phyloP scores from a whole-genome alignment of 2,888 invertebrate species.

The Odontocerum albicorne region DNA sequence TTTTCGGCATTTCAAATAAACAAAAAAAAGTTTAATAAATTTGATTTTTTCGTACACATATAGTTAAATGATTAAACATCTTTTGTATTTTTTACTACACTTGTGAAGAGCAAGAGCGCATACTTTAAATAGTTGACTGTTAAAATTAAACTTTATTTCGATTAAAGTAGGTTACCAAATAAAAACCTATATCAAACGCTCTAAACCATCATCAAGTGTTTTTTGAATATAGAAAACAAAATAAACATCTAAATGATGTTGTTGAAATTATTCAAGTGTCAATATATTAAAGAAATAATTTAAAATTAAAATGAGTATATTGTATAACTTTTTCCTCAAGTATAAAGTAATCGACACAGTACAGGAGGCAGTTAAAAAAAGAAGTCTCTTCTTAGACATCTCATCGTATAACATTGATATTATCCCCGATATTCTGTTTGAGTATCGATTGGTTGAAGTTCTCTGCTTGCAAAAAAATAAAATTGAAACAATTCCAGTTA shows the following conservation, averaged over 20 bases:
- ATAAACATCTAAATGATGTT: background rate
- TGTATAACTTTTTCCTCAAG: conserved; percentile 69
- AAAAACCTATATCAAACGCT: background rate
- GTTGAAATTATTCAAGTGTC: conserved; percentile 1
- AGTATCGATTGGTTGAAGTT: conserved; percentile 60
- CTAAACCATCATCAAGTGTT: background rate
- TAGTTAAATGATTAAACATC: too few relatives aligned
- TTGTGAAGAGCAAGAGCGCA: too few relatives aligned
- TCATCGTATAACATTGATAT: conserved; percentile 65
- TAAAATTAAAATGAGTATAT: conserved; percentile 59
- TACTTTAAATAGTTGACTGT: background rate
- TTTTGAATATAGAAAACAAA: too few relatives aligned
- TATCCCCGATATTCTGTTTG: conserved; percentile 59
- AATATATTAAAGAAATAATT: conserved; percentile 2
- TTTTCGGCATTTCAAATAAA: too few relatives aligned
- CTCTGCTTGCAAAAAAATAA: conserved; percentile 67
- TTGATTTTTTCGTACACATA: too few relatives aligned
- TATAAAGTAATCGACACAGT: conserved; percentile 68
- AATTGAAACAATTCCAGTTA: conserved; percentile 53
- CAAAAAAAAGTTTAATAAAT: too few relatives aligned
- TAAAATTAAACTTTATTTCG: background rate
- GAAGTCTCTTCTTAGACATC: conserved; percentile 61
- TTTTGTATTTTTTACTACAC: too few relatives aligned
- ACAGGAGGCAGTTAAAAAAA: conserved; percentile 63
- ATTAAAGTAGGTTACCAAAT: background rate